A percentile compares a stretch with the other conserved stretches of the same genome.
Evolutionary conservation across 2,113 vertebrate genomes (phyloP).

Genomic region (Dryoscopus gambensis): DNA sequence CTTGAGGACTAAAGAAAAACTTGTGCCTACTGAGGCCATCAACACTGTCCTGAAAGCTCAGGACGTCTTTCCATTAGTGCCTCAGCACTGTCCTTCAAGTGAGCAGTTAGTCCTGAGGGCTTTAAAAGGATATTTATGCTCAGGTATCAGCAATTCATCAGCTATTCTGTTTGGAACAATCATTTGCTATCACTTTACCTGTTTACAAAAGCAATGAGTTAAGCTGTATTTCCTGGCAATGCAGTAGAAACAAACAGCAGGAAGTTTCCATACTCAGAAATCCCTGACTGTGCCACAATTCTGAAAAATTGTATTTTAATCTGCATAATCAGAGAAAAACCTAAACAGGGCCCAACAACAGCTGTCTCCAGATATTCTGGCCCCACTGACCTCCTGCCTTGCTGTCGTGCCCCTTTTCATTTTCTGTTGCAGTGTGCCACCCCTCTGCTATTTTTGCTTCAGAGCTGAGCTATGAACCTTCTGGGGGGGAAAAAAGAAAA

Average conservation of each 20-base stretch:
- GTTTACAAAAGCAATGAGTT: constrained; percentile 4
- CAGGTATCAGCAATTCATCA: not conserved
- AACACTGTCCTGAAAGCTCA: not conserved
- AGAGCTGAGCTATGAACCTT: not conserved
- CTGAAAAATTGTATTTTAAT: not conserved
- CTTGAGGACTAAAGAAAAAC: not conserved
- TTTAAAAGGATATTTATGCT: not conserved
- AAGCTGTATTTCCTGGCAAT: not conserved
- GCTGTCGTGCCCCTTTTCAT: not conserved
- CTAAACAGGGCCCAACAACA: not conserved
- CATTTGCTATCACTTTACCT: not conserved
- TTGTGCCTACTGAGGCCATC: not conserved
- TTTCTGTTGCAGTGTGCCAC: not conserved
- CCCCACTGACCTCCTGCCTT: not conserved
- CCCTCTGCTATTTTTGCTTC: not conserved
- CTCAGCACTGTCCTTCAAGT: not conserved
- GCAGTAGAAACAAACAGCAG: constrained; percentile 25
- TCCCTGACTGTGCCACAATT: not conserved
- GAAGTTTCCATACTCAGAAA: not conserved
- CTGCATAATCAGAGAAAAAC: not conserved
- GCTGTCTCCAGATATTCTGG: not conserved
- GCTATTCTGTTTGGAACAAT: not conserved
- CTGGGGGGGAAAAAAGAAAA: not conserved
- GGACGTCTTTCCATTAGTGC: not conserved
- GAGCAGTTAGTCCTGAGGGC: not conserved